Conservation (phyloP, 2,888 invertebrate genomes). For the Apomyelois bistriatella region DNA sequence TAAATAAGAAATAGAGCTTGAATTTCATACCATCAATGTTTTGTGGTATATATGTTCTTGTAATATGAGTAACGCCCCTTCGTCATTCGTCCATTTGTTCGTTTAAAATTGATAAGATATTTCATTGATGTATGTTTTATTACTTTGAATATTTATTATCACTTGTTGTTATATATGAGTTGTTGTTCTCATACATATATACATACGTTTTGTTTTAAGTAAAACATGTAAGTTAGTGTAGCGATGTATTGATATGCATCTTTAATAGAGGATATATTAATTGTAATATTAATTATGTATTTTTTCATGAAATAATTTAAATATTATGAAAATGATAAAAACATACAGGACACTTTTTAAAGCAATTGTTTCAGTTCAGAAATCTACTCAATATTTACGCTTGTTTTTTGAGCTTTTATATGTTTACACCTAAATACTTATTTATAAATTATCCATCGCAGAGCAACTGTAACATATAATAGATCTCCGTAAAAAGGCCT, state of each 20-base stretch:
- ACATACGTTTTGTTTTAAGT: background rate
- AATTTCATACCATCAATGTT: background rate
- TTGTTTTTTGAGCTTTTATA: no score
- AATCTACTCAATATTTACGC: no score
- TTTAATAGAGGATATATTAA: no score
- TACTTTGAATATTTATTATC: constrained; percentile 5
- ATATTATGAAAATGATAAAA: no score
- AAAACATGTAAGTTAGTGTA: background rate
- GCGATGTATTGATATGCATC: no score
- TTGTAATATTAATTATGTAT: no score
- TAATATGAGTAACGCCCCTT: constrained; percentile 62
- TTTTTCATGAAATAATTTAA: no score
- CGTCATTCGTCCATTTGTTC: constrained; percentile 42
- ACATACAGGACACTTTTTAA: no score
- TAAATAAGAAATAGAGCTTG: background rate
- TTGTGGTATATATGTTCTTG: constrained; percentile 39
- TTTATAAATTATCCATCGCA: no score
- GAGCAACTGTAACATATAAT: background rate
- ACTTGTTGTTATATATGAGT: background rate
- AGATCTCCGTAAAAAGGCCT: background rate
- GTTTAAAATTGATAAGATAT: constrained; percentile 13
- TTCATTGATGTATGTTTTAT: constrained; percentile 12
- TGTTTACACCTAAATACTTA: no score
- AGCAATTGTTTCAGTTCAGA: no score
- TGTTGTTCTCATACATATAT: background rate